Percentiles rank a stretch among this genome's conserved stretches.
Evolutionary conservation across 2,888 invertebrate genomes (phyloP).

Genomic region (Opisthograptis luteolata): DNA sequence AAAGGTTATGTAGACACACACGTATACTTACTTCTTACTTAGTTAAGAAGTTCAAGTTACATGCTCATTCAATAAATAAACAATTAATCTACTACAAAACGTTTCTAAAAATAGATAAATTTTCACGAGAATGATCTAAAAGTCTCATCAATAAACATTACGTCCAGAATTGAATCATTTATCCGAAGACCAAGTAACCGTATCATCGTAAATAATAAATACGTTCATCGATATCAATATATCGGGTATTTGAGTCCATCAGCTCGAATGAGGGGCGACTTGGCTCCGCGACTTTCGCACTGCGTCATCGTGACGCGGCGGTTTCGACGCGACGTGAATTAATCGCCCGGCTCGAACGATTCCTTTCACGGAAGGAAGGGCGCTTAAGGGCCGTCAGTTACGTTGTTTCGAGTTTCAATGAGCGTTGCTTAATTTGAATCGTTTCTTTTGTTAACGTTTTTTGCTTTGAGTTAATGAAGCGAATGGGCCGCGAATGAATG

Average conservation of each 20-base stretch:
- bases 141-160: slow-evolving; percentile 27
- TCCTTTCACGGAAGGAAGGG: slow-evolving; percentile 41
- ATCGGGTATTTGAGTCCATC: slow-evolving; percentile 64
- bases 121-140: slow-evolving; percentile 6
- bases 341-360: slow-evolving; percentile 52
- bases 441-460: slow-evolving; percentile 49
- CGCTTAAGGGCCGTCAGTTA: slow-evolving; percentile 49
- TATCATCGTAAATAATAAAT: slow-evolving; percentile 45
- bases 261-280: slow-evolving; percentile 60
- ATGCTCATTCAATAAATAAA: background rate
- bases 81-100: background rate
- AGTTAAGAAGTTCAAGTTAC: too few species aligned
- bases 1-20: too few species aligned
- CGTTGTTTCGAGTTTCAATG: slow-evolving; percentile 63
- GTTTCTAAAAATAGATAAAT: slow-evolving; percentile 12
- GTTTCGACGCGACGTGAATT: slow-evolving; percentile 58
- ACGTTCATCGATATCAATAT: slow-evolving; percentile 60
- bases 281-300: slow-evolving; percentile 53
- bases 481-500: slow-evolving; percentile 21
- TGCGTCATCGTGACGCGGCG: slow-evolving; percentile 64
- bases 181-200: slow-evolving; percentile 20
- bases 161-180: slow-evolving; percentile 19
- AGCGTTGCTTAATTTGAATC: slow-evolving; percentile 62
- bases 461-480: slow-evolving; percentile 26
- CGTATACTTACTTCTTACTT: too few species aligned